Evolutionary conservation across 2,113 vertebrate species (phyloP).

Genomic region (Ailurus styani): DNA sequence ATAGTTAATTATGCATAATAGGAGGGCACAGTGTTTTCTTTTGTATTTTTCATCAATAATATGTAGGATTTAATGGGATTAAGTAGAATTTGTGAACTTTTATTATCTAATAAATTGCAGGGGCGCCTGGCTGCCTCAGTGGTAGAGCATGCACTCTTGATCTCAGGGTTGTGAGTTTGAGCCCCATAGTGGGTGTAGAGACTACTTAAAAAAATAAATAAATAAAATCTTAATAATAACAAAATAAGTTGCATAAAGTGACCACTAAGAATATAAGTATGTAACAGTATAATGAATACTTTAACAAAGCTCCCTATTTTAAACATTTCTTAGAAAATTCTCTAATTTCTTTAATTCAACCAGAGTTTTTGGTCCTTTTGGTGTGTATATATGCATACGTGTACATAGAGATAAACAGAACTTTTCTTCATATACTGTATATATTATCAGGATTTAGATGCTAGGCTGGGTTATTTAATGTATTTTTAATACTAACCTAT

Average conservation of each 20-base stretch:
- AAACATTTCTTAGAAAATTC: constrained; percentile 34
- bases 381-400: neutral
- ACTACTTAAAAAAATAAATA: neutral
- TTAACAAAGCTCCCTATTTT: constrained; percentile 33
- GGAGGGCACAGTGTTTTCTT: neutral
- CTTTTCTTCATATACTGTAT: neutral
- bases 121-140: neutral
- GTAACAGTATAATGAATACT: constrained; percentile 15
- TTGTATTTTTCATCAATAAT: constrained; percentile 22
- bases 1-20: constrained; percentile 9
- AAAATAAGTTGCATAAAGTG: neutral
- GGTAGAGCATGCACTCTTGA: neutral
- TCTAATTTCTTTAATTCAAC: constrained; percentile 32
- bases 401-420: neutral
- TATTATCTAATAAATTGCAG: neutral
- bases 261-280: neutral
- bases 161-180: neutral
- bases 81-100: constrained; percentile 39
- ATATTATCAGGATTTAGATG: neutral
- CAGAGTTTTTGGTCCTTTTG: neutral
- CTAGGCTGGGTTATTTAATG: constrained; percentile 17
- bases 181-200: neutral
- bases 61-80: constrained; percentile 7
- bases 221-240: neutral
- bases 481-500: constrained; percentile 13